Evolutionary conservation across 1,140 invertebrate species (phyloP).

Genomic region (Nephotettix cincticeps): DNA sequence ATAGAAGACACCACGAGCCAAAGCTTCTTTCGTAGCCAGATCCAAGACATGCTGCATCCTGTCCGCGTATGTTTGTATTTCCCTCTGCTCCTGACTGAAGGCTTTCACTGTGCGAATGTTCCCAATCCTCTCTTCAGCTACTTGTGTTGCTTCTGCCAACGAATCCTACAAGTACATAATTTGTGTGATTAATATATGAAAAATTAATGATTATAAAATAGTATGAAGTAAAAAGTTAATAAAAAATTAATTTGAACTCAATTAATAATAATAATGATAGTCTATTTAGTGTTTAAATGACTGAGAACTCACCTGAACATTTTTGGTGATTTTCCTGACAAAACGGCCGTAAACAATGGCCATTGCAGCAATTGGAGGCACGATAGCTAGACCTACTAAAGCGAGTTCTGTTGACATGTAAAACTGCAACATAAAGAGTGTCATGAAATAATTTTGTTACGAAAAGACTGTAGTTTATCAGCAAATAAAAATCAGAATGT

Average conservation of each 20-base stretch:
- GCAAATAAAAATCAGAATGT: too few relatives aligned
- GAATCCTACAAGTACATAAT: slow-evolving; percentile 80
- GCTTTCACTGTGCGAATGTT: slow-evolving; percentile 94
- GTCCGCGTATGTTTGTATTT: slow-evolving; percentile 66
- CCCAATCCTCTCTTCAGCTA: slow-evolving; percentile 89
- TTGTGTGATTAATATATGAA: too few relatives aligned
- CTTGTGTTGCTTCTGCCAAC: slow-evolving; percentile 77
- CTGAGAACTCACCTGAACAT: slow-evolving; percentile 58
- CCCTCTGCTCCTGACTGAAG: slow-evolving; percentile 83
- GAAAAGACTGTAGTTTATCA: too few relatives aligned
- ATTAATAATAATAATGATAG: too few relatives aligned
- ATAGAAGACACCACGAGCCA: slow-evolving; percentile 87
- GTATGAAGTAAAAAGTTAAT: too few relatives aligned
- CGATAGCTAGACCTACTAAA: slow-evolving; percentile 78
- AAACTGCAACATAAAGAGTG: slow-evolving; percentile 55
- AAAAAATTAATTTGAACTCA: too few relatives aligned
- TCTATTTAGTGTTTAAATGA: too few relatives aligned
- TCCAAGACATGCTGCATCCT: slow-evolving; percentile 73
- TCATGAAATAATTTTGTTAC: too few relatives aligned
- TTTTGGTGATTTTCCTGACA: slow-evolving; percentile 79
- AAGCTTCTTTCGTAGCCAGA: slow-evolving; percentile 83
- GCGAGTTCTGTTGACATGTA: slow-evolving; percentile 90
- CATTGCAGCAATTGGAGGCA: slow-evolving; percentile 82
- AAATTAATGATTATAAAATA: too few relatives aligned
- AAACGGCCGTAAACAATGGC: slow-evolving; percentile 90